A percentile compares a stretch with the other conserved stretches of the same genome.
These are phyloP conservation scores for Amniataba percoides DNA, from an alignment of 2,797 vertebrate species.

Conservation along the genomic window DNA sequence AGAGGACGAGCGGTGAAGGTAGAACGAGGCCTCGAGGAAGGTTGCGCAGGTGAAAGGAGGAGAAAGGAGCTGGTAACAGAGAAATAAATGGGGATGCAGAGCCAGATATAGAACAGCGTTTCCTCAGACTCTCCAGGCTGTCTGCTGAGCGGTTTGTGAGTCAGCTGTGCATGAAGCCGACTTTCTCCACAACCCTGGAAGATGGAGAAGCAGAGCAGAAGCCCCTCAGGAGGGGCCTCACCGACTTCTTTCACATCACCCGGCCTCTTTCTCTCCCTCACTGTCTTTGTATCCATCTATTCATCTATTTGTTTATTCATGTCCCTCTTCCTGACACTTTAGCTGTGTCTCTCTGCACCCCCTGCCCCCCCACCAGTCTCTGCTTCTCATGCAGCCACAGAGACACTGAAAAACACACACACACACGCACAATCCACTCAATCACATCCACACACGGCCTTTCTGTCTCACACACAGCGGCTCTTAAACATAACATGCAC, in stretches of 20 bases:
- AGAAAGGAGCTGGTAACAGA: conserved; percentile 18
- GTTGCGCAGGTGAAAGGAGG: conserved; percentile 41
- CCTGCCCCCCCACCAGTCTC: conserved; percentile 10
- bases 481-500: conserved; percentile 31
- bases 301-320: conserved; percentile 73
- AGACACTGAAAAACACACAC: conserved; percentile 27
- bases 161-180: conserved; percentile 61
- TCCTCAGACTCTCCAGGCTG: conserved; percentile 60
- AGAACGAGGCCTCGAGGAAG: conserved; percentile 46
- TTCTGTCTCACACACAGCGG: conserved; percentile 31
- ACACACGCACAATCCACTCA: conserved; percentile 20
- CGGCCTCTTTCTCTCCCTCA: conserved; percentile 50
- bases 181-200: conserved; percentile 51
- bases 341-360: conserved; percentile 36
- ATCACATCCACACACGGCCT: conserved; percentile 18
- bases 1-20: conserved; percentile 30
- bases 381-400: conserved; percentile 29
- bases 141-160: conserved; percentile 56
- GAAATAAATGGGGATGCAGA: conserved; percentile 35
- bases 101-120: conserved; percentile 47
- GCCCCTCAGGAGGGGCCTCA: conserved; percentile 58
- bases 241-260: conserved; percentile 52
- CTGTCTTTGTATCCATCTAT: conserved; percentile 66
- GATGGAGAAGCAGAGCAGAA: conserved; percentile 44
- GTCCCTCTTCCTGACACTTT: conserved; percentile 61